Conservation (phyloP, 2,113 vertebrate species). For the Nymphicus hollandicus region DNA sequence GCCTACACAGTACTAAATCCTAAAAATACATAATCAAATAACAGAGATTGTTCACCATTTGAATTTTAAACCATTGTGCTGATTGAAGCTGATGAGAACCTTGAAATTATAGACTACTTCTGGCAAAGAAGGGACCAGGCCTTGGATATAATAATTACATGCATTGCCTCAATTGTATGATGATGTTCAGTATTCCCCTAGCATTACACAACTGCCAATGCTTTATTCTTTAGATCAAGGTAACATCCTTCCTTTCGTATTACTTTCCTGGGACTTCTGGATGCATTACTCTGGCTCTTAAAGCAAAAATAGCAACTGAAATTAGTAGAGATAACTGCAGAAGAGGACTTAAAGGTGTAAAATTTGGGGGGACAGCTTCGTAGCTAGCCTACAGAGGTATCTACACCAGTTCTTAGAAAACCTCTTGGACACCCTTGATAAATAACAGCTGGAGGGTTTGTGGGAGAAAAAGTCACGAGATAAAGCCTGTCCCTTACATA, state of each 20-base stretch:
- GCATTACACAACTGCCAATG: background rate
- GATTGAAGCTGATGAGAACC: background rate
- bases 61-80: background rate
- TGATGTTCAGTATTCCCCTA: background rate
- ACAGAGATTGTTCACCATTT: background rate
- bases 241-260: background rate
- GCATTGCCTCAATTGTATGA: background rate
- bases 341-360: background rate
- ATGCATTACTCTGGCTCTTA: background rate
- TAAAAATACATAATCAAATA: background rate
- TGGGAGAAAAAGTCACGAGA: conserved; percentile 17
- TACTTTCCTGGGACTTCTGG: background rate
- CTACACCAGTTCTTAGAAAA: background rate
- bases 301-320: background rate
- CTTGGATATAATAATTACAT: background rate
- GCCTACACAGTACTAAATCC: background rate
- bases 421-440: background rate
- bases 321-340: background rate
- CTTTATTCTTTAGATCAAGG: background rate
- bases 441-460: background rate
- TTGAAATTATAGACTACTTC: background rate
- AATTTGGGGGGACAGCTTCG: background rate
- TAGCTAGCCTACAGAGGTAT: background rate
- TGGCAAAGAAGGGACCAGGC: background rate
- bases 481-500: background rate